These are phyloP conservation scores for Coptodon rendalli DNA, from an alignment of 2,113 vertebrate species.

Conservation along the genomic window DNA sequence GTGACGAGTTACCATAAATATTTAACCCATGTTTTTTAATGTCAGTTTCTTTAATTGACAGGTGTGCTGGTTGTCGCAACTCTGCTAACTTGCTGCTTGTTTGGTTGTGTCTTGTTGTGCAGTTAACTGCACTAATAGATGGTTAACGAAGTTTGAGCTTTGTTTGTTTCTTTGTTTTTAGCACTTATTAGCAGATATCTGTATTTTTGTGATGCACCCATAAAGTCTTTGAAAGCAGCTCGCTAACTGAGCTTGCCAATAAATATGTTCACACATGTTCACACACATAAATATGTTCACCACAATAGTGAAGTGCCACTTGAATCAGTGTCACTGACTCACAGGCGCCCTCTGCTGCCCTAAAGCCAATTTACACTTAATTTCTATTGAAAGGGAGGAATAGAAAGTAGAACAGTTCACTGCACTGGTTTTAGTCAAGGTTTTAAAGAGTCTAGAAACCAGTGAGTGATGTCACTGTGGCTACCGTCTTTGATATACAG, in stretches of 20 bases:
- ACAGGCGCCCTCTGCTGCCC: background rate
- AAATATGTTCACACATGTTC: background rate
- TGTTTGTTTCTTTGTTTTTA: background rate
- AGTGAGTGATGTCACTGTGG: background rate
- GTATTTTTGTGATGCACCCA: accelerated
- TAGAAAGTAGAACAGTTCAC: accelerated
- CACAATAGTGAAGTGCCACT: background rate
- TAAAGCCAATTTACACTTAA: accelerated
- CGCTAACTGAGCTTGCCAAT: accelerated
- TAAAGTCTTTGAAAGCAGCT: background rate
- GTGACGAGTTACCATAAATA: background rate
- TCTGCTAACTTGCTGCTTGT: background rate
- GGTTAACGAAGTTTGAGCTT: background rate
- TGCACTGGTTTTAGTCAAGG: background rate
- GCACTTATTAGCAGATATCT: background rate
- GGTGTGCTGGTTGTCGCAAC: background rate
- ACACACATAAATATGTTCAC: background rate
- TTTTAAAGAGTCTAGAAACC: background rate
- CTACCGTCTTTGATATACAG: background rate
- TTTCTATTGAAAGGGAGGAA: background rate
- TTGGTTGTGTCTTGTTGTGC: background rate
- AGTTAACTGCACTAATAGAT: background rate
- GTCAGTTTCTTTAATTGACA: background rate
- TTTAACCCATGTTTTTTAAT: background rate
- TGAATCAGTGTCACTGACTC: accelerated